A percentile compares a stretch with the other conserved stretches of the same genome.
These are phyloP conservation scores for Synergus laeviventris DNA, from an alignment of 2,888 invertebrate genomes.

Conservation along the genomic window DNA sequence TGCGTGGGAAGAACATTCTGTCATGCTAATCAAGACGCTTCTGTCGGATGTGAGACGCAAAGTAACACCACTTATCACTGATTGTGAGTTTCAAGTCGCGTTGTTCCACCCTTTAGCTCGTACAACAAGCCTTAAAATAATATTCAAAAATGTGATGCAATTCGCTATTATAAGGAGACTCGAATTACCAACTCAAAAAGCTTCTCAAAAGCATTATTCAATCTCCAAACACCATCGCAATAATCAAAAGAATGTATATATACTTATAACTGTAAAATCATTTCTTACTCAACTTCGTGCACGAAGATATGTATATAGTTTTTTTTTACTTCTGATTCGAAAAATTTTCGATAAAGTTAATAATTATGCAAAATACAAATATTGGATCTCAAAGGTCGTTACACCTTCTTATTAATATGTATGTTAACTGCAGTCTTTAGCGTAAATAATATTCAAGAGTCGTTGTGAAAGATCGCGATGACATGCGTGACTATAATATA, in stretches of 20 bases:
- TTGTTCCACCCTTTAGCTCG: conserved; percentile 11
- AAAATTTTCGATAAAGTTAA: too few species aligned
- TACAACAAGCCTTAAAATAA: conserved; percentile 9
- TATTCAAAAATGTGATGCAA: not conserved
- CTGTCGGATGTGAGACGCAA: conserved; percentile 29
- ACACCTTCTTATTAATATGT: too few species aligned
- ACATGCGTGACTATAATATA: conserved; percentile 7
- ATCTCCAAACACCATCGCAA: too few species aligned
- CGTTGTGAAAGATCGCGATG: conserved; percentile 19
- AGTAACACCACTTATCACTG: conserved; percentile 23
- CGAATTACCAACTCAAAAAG: not conserved
- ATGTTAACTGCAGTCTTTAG: conserved; percentile 12
- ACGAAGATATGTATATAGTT: not conserved
- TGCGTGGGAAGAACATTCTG: conserved; percentile 53
- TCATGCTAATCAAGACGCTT: conserved; percentile 48
- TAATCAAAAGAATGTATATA: too few species aligned
- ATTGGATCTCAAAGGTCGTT: conserved; percentile 9
- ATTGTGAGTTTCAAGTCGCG: not conserved
- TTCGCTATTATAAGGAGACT: not conserved
- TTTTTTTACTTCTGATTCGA: too few species aligned
- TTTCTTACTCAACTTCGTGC: too few species aligned
- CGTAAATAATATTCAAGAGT: conserved; percentile 29
- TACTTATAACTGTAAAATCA: too few species aligned
- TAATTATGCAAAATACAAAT: conserved; percentile 32
- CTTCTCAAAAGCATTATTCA: too few species aligned